Conservation (phyloP, 92 coral and sea anemone species). For the Desmophyllum pertusum region DNA sequence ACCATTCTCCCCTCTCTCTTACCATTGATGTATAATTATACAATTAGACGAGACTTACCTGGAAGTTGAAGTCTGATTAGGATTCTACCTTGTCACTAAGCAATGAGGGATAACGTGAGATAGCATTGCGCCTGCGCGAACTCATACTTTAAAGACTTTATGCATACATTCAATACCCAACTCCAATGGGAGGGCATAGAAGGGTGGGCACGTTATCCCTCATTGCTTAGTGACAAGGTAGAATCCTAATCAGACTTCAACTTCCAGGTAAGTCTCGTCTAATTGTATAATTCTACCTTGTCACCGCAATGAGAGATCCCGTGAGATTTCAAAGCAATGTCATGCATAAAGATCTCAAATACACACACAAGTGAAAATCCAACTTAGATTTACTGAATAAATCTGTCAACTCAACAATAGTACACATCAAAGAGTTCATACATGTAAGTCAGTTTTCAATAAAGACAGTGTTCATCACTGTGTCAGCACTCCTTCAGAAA, state of each 20-base stretch:
- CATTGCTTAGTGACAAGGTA: constrained; percentile 14
- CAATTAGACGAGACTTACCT: no score
- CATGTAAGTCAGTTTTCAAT: constrained; percentile 5
- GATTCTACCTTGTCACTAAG: no score
- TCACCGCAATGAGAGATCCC: constrained; percentile 17
- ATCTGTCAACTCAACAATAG: background rate
- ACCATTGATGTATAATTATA: no score
- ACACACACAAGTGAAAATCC: constrained; percentile 3
- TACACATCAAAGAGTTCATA: background rate
- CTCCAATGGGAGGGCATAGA: background rate
- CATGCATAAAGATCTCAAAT: constrained; percentile 11
- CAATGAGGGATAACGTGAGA: no score
- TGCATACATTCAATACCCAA: no score
- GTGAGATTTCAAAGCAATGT: constrained; percentile 16
- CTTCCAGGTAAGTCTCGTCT: background rate
- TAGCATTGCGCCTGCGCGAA: no score
- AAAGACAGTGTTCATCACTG: background rate
- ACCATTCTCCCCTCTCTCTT: no score
- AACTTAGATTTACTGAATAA: no score
- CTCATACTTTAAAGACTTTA: no score
- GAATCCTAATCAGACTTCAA: constrained; percentile 13
- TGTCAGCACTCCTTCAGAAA: background rate
- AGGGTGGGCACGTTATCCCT: constrained; percentile 22
- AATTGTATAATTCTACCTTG: constrained; percentile 2
- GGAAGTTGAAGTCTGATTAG: no score